Evolutionary conservation across 2,888 invertebrate species (phyloP).

Genomic region (Julus scandinavius): DNA sequence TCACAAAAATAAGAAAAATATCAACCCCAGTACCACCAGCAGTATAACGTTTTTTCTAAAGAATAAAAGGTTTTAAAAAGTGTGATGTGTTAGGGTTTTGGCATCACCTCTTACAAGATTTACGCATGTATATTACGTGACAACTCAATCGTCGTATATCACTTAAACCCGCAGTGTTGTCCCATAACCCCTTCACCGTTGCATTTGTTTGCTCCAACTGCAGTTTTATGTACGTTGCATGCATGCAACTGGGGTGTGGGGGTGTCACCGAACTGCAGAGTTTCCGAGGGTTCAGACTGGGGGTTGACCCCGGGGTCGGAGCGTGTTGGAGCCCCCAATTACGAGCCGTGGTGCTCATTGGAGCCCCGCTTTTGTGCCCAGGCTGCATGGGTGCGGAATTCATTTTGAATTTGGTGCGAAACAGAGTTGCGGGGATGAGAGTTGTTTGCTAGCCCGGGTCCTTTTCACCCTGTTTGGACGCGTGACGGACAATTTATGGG

Average conservation of each 20-base stretch:
- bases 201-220: not conserved
- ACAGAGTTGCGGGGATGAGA: not conserved
- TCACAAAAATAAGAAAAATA: no score
- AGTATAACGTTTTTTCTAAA: no score
- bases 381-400: not conserved
- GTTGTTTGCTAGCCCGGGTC: conserved; percentile 34
- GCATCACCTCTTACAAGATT: not conserved
- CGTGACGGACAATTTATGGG: conserved; percentile 29
- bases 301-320: not conserved
- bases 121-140: not conserved
- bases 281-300: conserved; percentile 9
- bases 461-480: conserved; percentile 2
- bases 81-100: no score
- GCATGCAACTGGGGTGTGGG: not conserved
- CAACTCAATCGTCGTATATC: conserved; percentile 22
- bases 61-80: no score
- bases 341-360: not conserved
- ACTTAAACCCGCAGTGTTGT: not conserved
- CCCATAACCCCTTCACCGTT: not conserved
- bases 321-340: conserved; percentile 26
- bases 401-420: conserved; percentile 31
- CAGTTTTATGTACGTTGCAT: not conserved
- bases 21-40: no score
- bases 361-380: not conserved
- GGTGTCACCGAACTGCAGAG: not conserved